Evolutionary conservation across 2,888 invertebrate genomes (phyloP), one percentile per base, ranked within the genome.

Genomic region (Taphrorychus bicolor): DNA sequence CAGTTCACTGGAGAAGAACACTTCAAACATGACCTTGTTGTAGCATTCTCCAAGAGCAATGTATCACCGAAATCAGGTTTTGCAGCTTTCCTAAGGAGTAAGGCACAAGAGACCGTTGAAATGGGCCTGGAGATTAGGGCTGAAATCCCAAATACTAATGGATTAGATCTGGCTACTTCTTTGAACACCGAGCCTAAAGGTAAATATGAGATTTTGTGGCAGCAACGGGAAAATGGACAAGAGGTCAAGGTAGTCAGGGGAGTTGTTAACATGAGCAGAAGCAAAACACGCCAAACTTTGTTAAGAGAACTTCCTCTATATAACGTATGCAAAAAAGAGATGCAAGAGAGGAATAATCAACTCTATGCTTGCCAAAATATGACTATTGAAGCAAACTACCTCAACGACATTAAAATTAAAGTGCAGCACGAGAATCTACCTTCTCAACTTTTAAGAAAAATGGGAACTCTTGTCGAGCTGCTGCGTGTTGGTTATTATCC

Each of bases 311-410:
- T 84, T 21, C 83, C 82, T 2, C 73, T 81, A 56, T 84, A 84
- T 59, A 82, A 85, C 62, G 79, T 84, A 74, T 88, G 87, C 76
- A 73, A 81, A 45, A 76, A 83, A 64, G 83, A 88, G 74, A 86
- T 86, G 75, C 77, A 83, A 66, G 75, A 84, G 56, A 87, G 87
- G 23, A 86, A 89, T 77, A 80, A 84, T 66, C 85, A 86, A 76
- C 83, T 87, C 61, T 79, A 82, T 2, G 84, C 85, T 63, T 90
- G 90, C 77, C 84, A 86, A 62, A 83, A 87, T 69, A 84, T 86
- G 74, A 86, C 86, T 5, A 76, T 84, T 17, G 65, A 63, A 63
- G 86, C 88, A 2, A 85, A 86, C 70, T 79, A 85, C 32, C 81
- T 87, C 56, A 87, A 91, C 74, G 79, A 82, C 59, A 76, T 86